Base-by-base conservation (phyloP, 1,140 invertebrate species). In the Andrena cerasifolii region DNA sequence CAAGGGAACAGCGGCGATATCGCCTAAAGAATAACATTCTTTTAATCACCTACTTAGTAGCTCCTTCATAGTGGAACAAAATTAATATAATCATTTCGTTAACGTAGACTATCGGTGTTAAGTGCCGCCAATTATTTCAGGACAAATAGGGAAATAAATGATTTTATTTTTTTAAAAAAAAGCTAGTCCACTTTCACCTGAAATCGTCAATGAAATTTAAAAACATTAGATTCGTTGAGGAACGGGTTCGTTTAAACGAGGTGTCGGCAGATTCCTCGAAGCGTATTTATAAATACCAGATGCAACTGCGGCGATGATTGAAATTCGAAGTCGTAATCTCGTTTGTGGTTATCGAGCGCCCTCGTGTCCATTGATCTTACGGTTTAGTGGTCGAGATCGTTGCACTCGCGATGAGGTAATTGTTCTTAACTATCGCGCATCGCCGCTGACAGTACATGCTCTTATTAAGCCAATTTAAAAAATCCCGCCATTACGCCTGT, bases 391-490 rank as follows among this genome's bases (percentile, higher is more conserved):
- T 45, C 31, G 63, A 76, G 73, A 76, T 68, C 73, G 36, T 76
- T 76, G 63, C 63, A 68, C 73, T 53, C 73, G 73, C 66, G 73
- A 76, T 68, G 73, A 68, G 53, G 66, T 68, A 76, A 76, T 76
- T 68, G 73, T 58, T 56, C 73, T 76, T 68, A 76, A 76, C 66
- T 54, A 26, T 76, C 73, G 31, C 45, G 68, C 26, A 58, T 58
- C 68, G 63, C 68, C 65, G 68, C 68, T 68, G 73, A 76, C 68
- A 58, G 33, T 49, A n/a, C n/a, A n/a, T n/a, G n/a, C n/a, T n/a
- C n/a, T n/a, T n/a, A n/a, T n/a, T n/a, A n/a, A n/a, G n/a, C n/a
- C n/a, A n/a, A 65, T 16, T 5, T 21, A 5, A 36, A 2, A 24
- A 18, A 61, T 45, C 14, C 7, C 24, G 14, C 36, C 24, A 24